phyloP scores from a whole-genome alignment of 2,797 vertebrate species.

The Mus caroli region DNA sequence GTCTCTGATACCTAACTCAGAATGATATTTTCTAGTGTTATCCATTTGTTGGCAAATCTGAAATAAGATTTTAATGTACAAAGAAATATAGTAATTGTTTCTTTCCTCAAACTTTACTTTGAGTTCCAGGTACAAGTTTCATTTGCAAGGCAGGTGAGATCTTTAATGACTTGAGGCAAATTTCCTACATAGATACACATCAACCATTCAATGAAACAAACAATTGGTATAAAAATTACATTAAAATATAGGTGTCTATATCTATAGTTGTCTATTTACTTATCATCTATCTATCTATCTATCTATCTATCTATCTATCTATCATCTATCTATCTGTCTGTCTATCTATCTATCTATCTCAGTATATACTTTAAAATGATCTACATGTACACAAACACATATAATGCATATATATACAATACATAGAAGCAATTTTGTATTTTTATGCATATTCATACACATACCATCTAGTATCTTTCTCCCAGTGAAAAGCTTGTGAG shows the following conservation, averaged over 20 bases:
- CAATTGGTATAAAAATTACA: slow-evolving; percentile 19
- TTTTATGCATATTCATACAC: background rate
- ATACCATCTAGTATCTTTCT: background rate
- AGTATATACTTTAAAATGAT: background rate
- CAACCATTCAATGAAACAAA: background rate
- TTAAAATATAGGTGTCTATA: background rate
- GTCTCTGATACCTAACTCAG: background rate
- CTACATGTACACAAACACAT: background rate
- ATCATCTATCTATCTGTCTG: background rate
- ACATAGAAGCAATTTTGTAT: background rate
- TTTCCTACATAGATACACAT: background rate
- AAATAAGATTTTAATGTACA: background rate
- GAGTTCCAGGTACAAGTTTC: background rate
- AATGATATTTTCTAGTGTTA: background rate
- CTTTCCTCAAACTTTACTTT: background rate
- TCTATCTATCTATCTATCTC: background rate
- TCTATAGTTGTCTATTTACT: background rate
- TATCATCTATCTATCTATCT: background rate
- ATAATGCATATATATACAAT: background rate
- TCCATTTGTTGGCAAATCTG: background rate
- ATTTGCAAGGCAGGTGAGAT: background rate
- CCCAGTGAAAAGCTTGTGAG: slow-evolving; percentile 42
- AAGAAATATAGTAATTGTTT: background rate
- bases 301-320: no score
- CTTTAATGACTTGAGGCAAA: slow-evolving; percentile 5